Evolutionary conservation across 1,140 invertebrate species (phyloP).

Genomic region (Apis cerana): DNA sequence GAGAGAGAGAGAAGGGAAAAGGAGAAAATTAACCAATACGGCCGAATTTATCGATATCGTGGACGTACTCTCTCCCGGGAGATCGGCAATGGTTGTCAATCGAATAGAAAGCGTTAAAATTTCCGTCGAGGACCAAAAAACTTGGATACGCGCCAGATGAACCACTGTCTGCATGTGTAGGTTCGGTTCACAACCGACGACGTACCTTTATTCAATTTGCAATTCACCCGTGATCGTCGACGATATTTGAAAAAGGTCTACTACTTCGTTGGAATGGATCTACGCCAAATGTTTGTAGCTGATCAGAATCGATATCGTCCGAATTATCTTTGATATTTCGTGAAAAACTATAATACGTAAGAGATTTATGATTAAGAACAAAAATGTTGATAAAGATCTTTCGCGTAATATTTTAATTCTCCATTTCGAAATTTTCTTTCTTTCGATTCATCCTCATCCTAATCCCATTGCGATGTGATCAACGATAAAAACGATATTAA

Average conservation of each 20-base stretch:
- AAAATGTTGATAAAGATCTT: too few species aligned
- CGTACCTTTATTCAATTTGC: conserved; percentile 59
- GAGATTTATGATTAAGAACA: too few species aligned
- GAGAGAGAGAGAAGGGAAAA: conserved; percentile 27
- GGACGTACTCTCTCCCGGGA: conserved; percentile 44
- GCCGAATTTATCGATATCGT: conserved; percentile 51
- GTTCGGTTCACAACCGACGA: conserved; percentile 42
- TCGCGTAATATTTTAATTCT: too few species aligned
- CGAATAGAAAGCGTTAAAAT: conserved; percentile 57
- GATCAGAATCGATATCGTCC: not conserved
- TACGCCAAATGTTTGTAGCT: conserved; percentile 31
- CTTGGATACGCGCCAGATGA: conserved; percentile 51
- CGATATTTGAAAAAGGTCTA: conserved; percentile 20
- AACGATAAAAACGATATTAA: too few species aligned
- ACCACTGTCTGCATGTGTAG: conserved; percentile 39
- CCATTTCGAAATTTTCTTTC: too few species aligned
- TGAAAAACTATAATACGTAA: not conserved
- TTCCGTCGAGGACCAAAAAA: conserved; percentile 44
- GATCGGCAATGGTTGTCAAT: conserved; percentile 37
- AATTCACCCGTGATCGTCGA: conserved; percentile 28
- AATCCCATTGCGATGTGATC: too few species aligned
- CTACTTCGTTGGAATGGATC: conserved; percentile 2
- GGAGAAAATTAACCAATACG: conserved; percentile 46
- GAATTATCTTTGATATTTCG: not conserved
- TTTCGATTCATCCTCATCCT: too few species aligned